Percentiles rank a stretch among this genome's conserved stretches.
These are phyloP conservation scores for Anagrus nilaparvatae DNA, from an alignment of 1,140 invertebrate species.

Conservation along the genomic window DNA sequence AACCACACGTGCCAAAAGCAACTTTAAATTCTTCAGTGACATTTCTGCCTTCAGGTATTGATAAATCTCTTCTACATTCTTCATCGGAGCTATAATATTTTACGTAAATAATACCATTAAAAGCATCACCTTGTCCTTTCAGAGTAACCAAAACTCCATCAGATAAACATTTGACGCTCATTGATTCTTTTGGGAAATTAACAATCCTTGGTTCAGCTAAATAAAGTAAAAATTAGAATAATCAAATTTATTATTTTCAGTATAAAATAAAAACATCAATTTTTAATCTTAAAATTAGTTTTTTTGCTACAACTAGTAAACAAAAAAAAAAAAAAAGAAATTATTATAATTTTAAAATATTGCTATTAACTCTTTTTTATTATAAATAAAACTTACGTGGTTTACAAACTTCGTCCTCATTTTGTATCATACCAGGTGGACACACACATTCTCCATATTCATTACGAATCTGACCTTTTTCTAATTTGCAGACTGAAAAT, in stretches of 20 bases:
- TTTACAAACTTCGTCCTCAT: conserved; percentile 67
- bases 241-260: too few relatives aligned
- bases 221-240: not conserved
- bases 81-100: conserved; percentile 91
- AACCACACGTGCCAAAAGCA: conserved; percentile 80
- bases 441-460: conserved; percentile 64
- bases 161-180: conserved; percentile 79
- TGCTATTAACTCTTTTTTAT: not conserved
- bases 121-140: conserved; percentile 51
- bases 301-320: too few relatives aligned
- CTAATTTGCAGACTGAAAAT: conserved; percentile 53
- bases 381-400: too few relatives aligned
- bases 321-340: not conserved
- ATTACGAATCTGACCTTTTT: conserved; percentile 61
- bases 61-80: conserved; percentile 58
- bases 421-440: conserved; percentile 61
- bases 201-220: too few relatives aligned
- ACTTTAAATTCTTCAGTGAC: conserved; percentile 78
- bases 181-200: too few relatives aligned
- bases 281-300: too few relatives aligned
- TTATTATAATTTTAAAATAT: not conserved
- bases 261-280: not conserved
- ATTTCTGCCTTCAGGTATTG: conserved; percentile 3
- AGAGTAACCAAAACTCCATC: conserved; percentile 84
- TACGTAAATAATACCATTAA: conserved; percentile 86